Evolutionary conservation across 2,888 invertebrate species (phyloP).

Genomic region (Sclerodermus sp.): DNA sequence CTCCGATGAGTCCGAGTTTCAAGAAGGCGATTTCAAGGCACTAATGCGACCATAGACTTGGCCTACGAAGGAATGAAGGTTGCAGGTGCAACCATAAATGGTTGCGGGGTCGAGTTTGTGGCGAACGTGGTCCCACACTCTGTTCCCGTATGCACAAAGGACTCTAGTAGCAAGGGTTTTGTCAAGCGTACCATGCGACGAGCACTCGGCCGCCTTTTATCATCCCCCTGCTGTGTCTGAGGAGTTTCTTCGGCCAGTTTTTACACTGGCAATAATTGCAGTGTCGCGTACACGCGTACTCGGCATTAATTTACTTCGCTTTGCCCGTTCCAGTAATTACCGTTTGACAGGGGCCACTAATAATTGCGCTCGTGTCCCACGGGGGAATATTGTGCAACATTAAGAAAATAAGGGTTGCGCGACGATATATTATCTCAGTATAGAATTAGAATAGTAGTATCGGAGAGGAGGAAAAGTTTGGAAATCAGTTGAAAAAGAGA

Average conservation of each 20-base stretch:
- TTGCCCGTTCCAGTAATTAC: no score
- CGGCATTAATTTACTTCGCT: neutral
- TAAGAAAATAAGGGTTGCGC: no score
- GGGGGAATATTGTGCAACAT: no score
- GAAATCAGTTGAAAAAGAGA: no score
- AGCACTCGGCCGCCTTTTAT: slow-evolving; percentile 30
- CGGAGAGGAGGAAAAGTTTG: no score
- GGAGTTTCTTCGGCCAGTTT: slow-evolving; percentile 32
- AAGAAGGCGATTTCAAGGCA: no score
- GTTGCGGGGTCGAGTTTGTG: slow-evolving; percentile 15
- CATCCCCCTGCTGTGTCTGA: slow-evolving; percentile 23
- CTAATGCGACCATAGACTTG: no score
- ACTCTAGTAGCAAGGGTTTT: slow-evolving; percentile 31
- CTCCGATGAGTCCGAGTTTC: no score
- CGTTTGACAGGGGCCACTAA: no score
- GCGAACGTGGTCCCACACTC: slow-evolving; percentile 14
- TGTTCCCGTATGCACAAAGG: slow-evolving; percentile 46
- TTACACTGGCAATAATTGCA: slow-evolving; percentile 33
- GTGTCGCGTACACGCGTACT: slow-evolving; percentile 7
- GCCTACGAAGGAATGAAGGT: slow-evolving; percentile 8
- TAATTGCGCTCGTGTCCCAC: no score
- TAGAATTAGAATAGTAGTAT: no score
- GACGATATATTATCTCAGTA: no score
- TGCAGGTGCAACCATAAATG: slow-evolving; percentile 14
- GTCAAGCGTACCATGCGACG: slow-evolving; percentile 26